Base-by-base conservation (phyloP, 1,140 invertebrate species). In the Drosophila nebulosa region DNA sequence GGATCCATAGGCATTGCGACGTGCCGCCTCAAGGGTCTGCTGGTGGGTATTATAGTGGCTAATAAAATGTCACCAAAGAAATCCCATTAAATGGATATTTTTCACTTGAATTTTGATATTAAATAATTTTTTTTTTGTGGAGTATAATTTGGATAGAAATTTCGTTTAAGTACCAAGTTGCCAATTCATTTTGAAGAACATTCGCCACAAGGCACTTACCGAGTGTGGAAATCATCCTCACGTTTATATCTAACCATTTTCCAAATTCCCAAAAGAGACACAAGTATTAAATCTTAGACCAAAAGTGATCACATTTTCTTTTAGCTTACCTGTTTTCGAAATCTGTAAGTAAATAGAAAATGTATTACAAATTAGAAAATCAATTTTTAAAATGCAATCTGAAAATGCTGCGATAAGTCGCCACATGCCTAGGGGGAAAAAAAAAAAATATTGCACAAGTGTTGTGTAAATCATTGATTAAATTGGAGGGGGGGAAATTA, bases 21-120 rank as follows among this genome's bases (percentile, higher is more conserved):
- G 83, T 2, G 91, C 91, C 26, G 74, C 57, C 10, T 84, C 75
- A 12, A 91, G 55, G 14, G 90, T 80, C 71, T 86, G 71, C 57
- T 80, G 68, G 53, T 91, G 90, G 63, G 69, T 69, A 27, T 7
- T 26, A 22, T 78, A 88, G 58, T 91, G 91, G 61, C 90, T 91
- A 46, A 4, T 10, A 3, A 46, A 22, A n/a, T 16, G 10, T 12
- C 16, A 4, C 10, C 3, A 9, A 18, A 1, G n/a, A n/a, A n/a
- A n/a, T 27, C 1, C 3, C 12, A 16, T 27, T 5, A 35, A 32
- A 16, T n/a, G 4, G n/a, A n/a, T n/a, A n/a, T n/a, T n/a, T n/a
- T n/a, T n/a, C n/a, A n/a, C n/a, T n/a, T n/a, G n/a, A n/a, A n/a
- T n/a, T n/a, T n/a, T n/a, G n/a, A n/a, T n/a, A n/a, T n/a, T n/a